Base-by-base conservation (phyloP, 2,888 invertebrate species). In the Troglohyphantes excavatus region DNA sequence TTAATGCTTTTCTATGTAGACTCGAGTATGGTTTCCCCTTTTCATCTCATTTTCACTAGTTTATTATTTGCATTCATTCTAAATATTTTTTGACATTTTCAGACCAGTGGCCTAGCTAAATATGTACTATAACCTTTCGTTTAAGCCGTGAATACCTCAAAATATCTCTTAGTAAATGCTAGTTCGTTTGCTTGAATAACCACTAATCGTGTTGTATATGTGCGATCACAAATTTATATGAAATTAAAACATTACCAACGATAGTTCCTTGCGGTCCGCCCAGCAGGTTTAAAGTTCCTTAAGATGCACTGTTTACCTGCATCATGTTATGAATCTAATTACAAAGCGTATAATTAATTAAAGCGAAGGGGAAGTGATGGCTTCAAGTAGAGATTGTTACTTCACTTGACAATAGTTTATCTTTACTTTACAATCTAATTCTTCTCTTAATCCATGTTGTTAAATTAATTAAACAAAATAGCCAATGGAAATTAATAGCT, bases 181-280 rank as follows among this genome's bases (percentile, higher is more conserved):
- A 61, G 33, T 59, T 76, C 61, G 59, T 21, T 76, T 76, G 33
- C 59, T 27, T 21, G 61, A 59, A 39, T 33, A 27, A 39, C n/a
- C 33, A 33, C 43, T 39, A 27, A 67, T 67, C 67, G 26, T 67
- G 29, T 67, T 67, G 27, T 27, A 27, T 61, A 39, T 76, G 61
- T 59, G 59, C 59, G 76, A 61, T 76, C 59, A 76, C 27, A 27
- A 63, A 81, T 23, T 59, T 46, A 29, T 75, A 43, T 39, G 21
- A 46, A 61, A 7, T 23, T 19, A 43, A 39, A 65, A 67, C 76
- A 46, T 21, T 87, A 70, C 67, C 46, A 75, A 88, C 88, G 81
- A 88, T 75, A 88, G 88, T 88, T 88, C 88, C 88, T 88, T 75
- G 82, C 53, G 67, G 82, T 88, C 88, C 88, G 88, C 88, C 88